A percentile compares a stretch with the other conserved stretches of the same genome.
Evolutionary conservation across 2,797 vertebrate genomes (phyloP).

Genomic region (Morus bassanus): DNA sequence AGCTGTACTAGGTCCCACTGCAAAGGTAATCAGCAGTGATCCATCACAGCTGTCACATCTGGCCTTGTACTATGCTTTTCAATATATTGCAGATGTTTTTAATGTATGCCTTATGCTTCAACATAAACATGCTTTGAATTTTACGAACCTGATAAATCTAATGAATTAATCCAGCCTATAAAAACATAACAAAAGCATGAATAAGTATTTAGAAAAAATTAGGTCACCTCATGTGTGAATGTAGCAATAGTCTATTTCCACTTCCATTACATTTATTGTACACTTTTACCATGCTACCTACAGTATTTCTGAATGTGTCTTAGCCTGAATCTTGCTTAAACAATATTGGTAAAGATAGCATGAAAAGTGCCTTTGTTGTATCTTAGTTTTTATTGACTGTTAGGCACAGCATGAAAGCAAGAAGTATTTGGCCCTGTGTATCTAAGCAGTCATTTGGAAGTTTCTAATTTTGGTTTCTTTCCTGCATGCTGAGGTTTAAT

Average conservation of each 20-base stretch:
- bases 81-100: conserved; percentile 51
- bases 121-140: conserved; percentile 27
- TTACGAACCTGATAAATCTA: conserved; percentile 46
- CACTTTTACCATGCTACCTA: background rate
- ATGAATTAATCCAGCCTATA: background rate
- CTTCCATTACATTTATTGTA: background rate
- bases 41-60: background rate
- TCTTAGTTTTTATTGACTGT: conserved; percentile 68
- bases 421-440: conserved; percentile 31
- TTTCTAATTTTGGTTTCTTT: conserved; percentile 56
- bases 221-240: background rate
- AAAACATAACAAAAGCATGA: background rate
- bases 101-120: conserved; percentile 26
- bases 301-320: conserved; percentile 10
- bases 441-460: conserved; percentile 64
- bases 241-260: background rate
- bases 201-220: background rate
- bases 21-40: conserved; percentile 18
- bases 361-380: conserved; percentile 68
- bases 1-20: background rate
- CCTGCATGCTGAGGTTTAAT: conserved; percentile 50
- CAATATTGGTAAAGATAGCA: conserved; percentile 30
- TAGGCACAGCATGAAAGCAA: conserved; percentile 15
- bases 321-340: conserved; percentile 17
- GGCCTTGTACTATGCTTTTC: background rate